These are phyloP conservation scores for Drosophila paranaensis DNA, from an alignment of 2,888 invertebrate species.

Conservation along the genomic window DNA sequence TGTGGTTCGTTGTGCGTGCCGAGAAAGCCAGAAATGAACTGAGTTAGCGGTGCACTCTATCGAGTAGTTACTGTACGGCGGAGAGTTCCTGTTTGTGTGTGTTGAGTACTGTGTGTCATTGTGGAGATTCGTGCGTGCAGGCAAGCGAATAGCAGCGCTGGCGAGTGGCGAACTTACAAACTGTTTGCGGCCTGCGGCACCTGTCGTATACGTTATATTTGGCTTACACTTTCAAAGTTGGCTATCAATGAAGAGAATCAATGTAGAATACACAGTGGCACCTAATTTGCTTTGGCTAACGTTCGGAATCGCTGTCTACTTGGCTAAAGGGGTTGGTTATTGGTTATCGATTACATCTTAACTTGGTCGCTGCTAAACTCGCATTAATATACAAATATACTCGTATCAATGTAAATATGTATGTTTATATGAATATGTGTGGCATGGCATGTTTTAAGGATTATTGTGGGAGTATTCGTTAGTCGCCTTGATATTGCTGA, in stretches of 20 bases:
- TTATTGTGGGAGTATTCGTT: slow-evolving; percentile 26
- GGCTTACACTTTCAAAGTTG: slow-evolving; percentile 71
- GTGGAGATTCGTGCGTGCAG: slow-evolving; percentile 62
- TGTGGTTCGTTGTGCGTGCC: slow-evolving; percentile 55
- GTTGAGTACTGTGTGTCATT: slow-evolving; percentile 21
- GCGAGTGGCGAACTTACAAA: slow-evolving; percentile 64
- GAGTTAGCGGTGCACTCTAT: slow-evolving; percentile 66
- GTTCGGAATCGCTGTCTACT: slow-evolving; percentile 62
- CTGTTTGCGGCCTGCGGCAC: slow-evolving; percentile 55
- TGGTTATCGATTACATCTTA: slow-evolving; percentile 32
- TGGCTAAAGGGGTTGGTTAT: slow-evolving; percentile 60
- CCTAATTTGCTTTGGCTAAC: slow-evolving; percentile 57
- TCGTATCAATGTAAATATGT: slow-evolving; percentile 16
- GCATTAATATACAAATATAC: slow-evolving; percentile 24
- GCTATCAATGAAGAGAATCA: slow-evolving; percentile 59
- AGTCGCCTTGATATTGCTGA: slow-evolving; percentile 21
- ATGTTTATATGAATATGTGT: slow-evolving; percentile 19
- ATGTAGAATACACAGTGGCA: slow-evolving; percentile 50
- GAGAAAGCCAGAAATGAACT: slow-evolving; percentile 71
- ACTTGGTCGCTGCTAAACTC: slow-evolving; percentile 43
- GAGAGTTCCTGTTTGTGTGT: slow-evolving; percentile 43
- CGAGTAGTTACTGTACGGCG: slow-evolving; percentile 63
- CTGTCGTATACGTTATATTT: slow-evolving; percentile 74
- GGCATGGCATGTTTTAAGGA: slow-evolving; percentile 7
- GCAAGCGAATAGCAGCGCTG: slow-evolving; percentile 67